Conservation (phyloP, 2,113 vertebrate genomes). For the Melanotaenia duboulayi region DNA sequence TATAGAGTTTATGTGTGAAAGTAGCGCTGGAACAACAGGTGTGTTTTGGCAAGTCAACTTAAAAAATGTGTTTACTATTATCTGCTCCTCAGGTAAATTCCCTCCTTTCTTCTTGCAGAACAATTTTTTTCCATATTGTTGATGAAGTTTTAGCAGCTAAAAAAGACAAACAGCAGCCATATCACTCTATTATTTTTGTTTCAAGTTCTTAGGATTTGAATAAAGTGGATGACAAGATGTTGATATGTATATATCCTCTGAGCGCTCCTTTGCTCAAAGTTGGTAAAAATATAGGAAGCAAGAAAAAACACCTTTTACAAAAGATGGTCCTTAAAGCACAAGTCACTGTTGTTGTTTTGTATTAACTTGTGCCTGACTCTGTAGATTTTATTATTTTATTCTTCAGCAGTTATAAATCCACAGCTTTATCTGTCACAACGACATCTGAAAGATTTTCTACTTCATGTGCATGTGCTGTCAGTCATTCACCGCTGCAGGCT, state of each 20-base stretch:
- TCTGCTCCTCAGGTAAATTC: background rate
- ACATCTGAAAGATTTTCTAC: slow-evolving; percentile 48
- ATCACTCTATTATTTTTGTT: background rate
- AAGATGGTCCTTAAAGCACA: background rate
- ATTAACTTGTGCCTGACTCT: too few species aligned
- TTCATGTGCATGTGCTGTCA: slow-evolving; percentile 43
- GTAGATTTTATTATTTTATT: too few species aligned
- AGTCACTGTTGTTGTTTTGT: too few species aligned
- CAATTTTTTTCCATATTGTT: too few species aligned
- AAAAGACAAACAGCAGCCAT: fast-evolving
- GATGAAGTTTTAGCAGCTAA: background rate
- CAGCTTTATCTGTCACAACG: slow-evolving; percentile 41
- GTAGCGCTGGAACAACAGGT: slow-evolving; percentile 1
- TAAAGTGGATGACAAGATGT: background rate
- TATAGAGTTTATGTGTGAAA: slow-evolving; percentile 23
- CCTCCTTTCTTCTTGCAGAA: background rate
- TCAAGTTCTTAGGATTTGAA: background rate
- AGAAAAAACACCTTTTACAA: background rate
- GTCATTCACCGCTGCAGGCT: slow-evolving; percentile 38
- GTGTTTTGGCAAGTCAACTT: slow-evolving; percentile 1
- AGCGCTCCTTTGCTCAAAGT: too few species aligned
- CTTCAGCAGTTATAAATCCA: slow-evolving; percentile 44
- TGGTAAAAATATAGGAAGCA: background rate
- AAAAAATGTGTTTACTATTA: background rate
- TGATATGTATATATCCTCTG: too few species aligned